These are phyloP conservation scores for Ceratosolen fusciceps DNA, from an alignment of 1,140 invertebrate species.

Conservation along the genomic window DNA sequence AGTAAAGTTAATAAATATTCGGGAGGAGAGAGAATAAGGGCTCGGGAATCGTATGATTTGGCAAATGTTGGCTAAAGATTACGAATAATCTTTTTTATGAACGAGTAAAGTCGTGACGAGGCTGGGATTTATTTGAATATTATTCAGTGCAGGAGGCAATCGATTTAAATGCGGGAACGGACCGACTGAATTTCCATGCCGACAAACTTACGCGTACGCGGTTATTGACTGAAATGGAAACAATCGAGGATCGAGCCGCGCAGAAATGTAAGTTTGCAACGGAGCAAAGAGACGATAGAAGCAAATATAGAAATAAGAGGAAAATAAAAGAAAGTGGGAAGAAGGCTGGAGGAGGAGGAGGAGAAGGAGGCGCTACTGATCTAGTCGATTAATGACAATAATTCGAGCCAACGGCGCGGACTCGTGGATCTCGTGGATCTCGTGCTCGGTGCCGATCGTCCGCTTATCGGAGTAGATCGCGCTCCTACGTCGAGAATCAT, in stretches of 20 bases:
- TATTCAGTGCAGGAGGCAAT: not conserved
- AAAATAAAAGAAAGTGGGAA: too few relatives aligned
- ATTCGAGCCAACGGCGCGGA: not conserved
- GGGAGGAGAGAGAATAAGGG: too few relatives aligned
- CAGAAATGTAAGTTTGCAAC: not conserved
- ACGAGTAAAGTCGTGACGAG: not conserved
- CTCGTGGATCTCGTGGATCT: not conserved
- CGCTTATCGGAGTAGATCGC: not conserved
- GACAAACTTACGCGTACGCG: not conserved
- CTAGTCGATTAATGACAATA: conserved; percentile 13
- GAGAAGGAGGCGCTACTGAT: not conserved
- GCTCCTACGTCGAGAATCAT: conserved; percentile 58
- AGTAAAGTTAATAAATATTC: too few relatives aligned
- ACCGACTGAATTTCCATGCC: not conserved
- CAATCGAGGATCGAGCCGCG: not conserved
- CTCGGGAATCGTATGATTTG: too few relatives aligned
- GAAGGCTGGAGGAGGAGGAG: too few relatives aligned
- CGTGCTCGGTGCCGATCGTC: conserved; percentile 1
- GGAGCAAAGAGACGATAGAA: too few relatives aligned
- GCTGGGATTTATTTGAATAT: not conserved
- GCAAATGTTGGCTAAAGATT: too few relatives aligned
- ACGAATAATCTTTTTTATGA: not conserved
- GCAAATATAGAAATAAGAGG: too few relatives aligned
- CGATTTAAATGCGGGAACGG: not conserved
- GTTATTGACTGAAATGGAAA: not conserved